Conservation (phyloP, 2,113 vertebrate species). For the Delphinapterus leucas region DNA sequence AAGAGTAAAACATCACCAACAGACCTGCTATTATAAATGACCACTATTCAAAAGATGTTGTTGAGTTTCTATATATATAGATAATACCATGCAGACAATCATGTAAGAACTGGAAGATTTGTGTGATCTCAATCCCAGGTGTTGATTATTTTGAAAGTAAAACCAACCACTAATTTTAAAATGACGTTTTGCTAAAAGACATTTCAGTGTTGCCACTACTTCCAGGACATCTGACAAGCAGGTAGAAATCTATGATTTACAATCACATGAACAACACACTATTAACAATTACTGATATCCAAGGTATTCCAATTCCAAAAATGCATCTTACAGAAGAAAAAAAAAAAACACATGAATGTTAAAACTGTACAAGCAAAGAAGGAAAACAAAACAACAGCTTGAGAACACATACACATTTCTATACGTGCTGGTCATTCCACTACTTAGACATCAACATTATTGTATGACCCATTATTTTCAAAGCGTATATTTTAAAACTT, state of each 20-base stretch:
- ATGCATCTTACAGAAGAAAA: neutral
- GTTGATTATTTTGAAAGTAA: neutral
- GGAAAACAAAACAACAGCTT: neutral
- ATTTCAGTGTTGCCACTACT: neutral
- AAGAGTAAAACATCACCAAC: neutral
- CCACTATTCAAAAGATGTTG: neutral
- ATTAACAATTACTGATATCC: neutral
- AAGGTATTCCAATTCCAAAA: neutral
- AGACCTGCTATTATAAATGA: neutral
- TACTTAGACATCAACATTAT: neutral
- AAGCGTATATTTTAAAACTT: slow-evolving; percentile 36
- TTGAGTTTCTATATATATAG: neutral
- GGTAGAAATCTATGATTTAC: neutral
- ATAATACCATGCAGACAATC: neutral
- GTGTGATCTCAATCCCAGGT: neutral
- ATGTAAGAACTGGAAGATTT: neutral
- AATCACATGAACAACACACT: neutral
- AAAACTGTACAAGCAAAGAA: neutral
- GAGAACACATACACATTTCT: neutral
- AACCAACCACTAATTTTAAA: slow-evolving; percentile 14
- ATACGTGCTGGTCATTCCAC: neutral
- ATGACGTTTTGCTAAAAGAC: neutral
- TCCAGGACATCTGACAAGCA: neutral
- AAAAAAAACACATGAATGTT: neutral
- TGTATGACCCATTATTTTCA: neutral